Conservation (phyloP, 53 echinoderm and acorn worm genomes). For the Zoroaster sp. region DNA sequence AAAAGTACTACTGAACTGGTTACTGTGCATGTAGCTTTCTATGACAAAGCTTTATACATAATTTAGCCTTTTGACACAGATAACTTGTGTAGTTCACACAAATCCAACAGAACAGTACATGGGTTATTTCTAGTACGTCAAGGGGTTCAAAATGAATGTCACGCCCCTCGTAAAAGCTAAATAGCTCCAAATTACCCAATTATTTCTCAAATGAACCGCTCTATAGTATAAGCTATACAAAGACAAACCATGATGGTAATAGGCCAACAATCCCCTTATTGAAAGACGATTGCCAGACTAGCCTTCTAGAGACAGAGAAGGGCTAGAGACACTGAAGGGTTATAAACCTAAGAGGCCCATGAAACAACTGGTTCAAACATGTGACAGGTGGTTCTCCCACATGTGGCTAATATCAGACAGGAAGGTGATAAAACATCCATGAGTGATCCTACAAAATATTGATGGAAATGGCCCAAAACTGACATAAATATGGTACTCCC, state of each 20-base stretch:
- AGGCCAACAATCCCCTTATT: not conserved
- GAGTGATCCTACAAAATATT: not conserved
- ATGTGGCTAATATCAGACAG: not conserved
- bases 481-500: slow-evolving; percentile 7
- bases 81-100: no score
- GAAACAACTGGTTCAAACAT: not conserved
- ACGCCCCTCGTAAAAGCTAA: slow-evolving; percentile 33
- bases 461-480: slow-evolving; percentile 19
- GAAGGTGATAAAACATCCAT: slow-evolving; percentile 13
- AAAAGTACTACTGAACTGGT: no score
- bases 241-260: not conserved
- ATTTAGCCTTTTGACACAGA: no score
- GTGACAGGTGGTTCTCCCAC: slow-evolving; percentile 35
- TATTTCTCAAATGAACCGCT: not conserved
- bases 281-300: not conserved
- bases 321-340: not conserved
- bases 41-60: no score
- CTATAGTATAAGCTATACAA: not conserved
- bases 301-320: not conserved
- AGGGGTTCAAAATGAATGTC: not conserved
- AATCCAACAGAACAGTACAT: no score
- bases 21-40: no score
- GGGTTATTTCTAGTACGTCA: not conserved
- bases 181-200: slow-evolving; percentile 25
- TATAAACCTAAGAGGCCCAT: not conserved